phyloP scores from a whole-genome alignment of 2,113 vertebrate genomes.

The Anhinga rufa region DNA sequence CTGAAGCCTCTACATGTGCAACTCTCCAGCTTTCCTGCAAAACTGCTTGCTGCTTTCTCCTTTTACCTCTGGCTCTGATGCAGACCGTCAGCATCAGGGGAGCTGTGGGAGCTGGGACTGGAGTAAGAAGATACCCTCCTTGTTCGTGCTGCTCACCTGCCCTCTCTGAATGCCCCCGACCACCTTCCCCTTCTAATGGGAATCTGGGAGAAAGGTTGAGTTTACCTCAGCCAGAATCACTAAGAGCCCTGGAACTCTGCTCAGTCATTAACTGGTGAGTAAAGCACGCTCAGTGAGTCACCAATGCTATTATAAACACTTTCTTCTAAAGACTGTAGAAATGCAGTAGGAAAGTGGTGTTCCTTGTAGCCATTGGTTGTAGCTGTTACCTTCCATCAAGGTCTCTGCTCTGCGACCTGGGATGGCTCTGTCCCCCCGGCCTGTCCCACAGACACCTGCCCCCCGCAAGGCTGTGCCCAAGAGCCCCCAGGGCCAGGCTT shows the following conservation, averaged over 20 bases:
- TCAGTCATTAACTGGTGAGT: conserved; percentile 12
- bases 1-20: neutral
- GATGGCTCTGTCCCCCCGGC: accelerated
- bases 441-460: neutral
- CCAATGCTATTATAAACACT: neutral
- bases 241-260: neutral
- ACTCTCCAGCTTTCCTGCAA: neutral
- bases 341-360: neutral
- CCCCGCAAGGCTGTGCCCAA: neutral
- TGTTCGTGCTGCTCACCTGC: neutral
- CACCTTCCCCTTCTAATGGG: neutral
- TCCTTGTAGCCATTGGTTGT: neutral
- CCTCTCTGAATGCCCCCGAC: neutral
- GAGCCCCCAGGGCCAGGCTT: neutral
- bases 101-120: neutral
- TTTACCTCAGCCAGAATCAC: neutral
- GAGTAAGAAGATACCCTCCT: neutral
- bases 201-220: neutral
- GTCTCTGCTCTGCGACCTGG: neutral
- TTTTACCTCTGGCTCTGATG: neutral
- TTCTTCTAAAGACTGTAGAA: neutral
- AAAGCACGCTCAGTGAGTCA: conserved; percentile 19
- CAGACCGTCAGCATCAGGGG: neutral
- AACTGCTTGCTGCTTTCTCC: neutral
- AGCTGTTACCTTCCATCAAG: neutral